phyloP scores from a whole-genome alignment of 2,888 invertebrate species.

The Eristalis tenax region DNA sequence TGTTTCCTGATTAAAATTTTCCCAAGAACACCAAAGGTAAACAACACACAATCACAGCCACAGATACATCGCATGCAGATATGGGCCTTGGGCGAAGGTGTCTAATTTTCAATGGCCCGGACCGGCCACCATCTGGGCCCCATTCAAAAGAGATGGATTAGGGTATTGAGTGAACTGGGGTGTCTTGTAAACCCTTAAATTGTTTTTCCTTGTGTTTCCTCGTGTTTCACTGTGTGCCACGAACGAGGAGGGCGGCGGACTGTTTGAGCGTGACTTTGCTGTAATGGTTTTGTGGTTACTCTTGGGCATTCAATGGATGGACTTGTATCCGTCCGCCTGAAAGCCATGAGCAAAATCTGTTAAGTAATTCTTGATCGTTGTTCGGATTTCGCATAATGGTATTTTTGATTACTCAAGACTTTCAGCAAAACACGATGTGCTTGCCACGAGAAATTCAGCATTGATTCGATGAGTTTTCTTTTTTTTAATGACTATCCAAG shows the following conservation, averaged over 20 bases:
- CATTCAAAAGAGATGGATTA: conserved; percentile 29
- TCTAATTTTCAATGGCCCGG: conserved; percentile 20
- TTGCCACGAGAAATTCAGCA: not conserved
- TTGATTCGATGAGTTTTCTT: not conserved
- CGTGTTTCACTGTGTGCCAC: not conserved
- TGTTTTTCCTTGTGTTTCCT: not conserved
- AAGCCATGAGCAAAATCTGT: conserved; percentile 1
- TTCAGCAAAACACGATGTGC: not conserved
- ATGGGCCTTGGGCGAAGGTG: conserved; percentile 5
- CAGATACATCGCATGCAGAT: not conserved
- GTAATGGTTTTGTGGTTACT: conserved; percentile 12
- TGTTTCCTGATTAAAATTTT: conserved; percentile 54
- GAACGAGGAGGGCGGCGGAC: not conserved
- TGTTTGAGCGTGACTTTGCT: not conserved
- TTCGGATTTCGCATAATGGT: not conserved
- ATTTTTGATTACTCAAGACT: not conserved
- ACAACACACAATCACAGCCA: conserved; percentile 8
- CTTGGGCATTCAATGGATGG: conserved; percentile 15
- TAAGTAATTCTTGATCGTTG: conserved; percentile 28
- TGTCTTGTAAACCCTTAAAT: conserved; percentile 12
- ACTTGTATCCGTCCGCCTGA: not conserved
- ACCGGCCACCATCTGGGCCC: conserved; percentile 9
- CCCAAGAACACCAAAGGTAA: conserved; percentile 15
- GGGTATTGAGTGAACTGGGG: conserved; percentile 36
- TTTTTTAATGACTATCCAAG: not conserved